These are phyloP conservation scores for Prietella phreatophila DNA, from an alignment of 2,113 vertebrate genomes.

Conservation along the genomic window DNA sequence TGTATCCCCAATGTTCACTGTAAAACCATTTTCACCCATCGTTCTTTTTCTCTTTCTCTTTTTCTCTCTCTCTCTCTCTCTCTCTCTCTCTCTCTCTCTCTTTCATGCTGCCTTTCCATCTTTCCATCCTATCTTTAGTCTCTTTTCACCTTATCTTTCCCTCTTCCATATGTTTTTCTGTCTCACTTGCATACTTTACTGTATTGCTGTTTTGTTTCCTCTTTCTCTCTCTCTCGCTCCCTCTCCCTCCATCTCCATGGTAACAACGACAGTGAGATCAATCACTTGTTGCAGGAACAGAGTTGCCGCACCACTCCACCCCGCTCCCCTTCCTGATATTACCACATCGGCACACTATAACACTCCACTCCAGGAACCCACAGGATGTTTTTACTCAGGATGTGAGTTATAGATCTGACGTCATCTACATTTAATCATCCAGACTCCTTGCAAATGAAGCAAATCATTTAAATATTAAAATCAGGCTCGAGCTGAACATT, in stretches of 20 bases:
- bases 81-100: background rate
- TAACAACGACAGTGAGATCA: constrained; percentile 37
- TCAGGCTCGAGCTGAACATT: background rate
- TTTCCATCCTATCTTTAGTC: background rate
- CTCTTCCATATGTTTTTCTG: background rate
- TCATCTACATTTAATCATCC: background rate
- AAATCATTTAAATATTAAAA: background rate
- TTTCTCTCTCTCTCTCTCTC: no score
- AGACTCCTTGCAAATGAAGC: background rate
- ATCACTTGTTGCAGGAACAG: constrained; percentile 35
- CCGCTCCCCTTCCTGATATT: background rate
- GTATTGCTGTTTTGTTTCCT: background rate
- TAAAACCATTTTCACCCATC: background rate
- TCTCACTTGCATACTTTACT: constrained; percentile 6
- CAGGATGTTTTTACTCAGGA: background rate
- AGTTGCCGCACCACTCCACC: background rate
- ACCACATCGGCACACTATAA: background rate
- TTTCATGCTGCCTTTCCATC: background rate
- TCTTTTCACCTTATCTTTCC: background rate
- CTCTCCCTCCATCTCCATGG: constrained; percentile 27
- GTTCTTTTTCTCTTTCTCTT: background rate
- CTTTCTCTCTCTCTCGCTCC: background rate
- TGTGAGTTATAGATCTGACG: background rate
- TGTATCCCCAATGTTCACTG: background rate
- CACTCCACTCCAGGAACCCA: background rate